Evolutionary conservation across 53 echinoderm and acorn worm species (phyloP).

Genomic region (Stichopus horrens): DNA sequence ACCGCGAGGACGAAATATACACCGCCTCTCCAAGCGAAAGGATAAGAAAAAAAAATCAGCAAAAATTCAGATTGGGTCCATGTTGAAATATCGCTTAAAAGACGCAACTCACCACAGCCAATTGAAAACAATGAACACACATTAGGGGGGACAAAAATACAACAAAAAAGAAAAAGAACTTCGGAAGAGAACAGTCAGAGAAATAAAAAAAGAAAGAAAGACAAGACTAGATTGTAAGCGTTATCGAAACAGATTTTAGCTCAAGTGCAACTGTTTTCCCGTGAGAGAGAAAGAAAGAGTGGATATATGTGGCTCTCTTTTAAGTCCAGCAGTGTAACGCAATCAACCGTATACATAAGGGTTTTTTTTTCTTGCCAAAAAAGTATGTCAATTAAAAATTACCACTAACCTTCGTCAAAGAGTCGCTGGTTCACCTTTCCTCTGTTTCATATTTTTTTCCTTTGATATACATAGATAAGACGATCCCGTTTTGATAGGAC

Average conservation of each 20-base stretch:
- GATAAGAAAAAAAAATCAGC: neutral
- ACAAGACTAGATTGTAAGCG: neutral
- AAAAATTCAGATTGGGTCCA: too few species aligned
- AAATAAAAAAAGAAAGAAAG: neutral
- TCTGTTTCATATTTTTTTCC: neutral
- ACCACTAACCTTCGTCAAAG: neutral
- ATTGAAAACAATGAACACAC: conserved; percentile 2
- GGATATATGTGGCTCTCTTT: too few species aligned
- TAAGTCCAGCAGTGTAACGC: too few species aligned
- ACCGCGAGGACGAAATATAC: conserved; percentile 13
- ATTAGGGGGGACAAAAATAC: neutral
- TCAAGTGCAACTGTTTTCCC: conserved; percentile 6
- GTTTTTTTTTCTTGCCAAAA: neutral
- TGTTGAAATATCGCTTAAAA: neutral
- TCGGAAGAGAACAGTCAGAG: neutral
- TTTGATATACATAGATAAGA: too few species aligned
- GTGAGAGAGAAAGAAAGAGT: neutral
- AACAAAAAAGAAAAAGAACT: neutral
- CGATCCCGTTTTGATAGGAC: too few species aligned
- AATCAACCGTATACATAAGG: too few species aligned
- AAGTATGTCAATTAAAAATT: neutral
- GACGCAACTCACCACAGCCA: neutral
- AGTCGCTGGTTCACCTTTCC: neutral
- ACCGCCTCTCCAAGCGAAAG: neutral
- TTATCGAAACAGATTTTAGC: neutral